A percentile compares a stretch with the other conserved stretches of the same genome.
These are phyloP conservation scores for Brenthis hecate DNA, from an alignment of 2,888 invertebrate genomes.

Conservation along the genomic window DNA sequence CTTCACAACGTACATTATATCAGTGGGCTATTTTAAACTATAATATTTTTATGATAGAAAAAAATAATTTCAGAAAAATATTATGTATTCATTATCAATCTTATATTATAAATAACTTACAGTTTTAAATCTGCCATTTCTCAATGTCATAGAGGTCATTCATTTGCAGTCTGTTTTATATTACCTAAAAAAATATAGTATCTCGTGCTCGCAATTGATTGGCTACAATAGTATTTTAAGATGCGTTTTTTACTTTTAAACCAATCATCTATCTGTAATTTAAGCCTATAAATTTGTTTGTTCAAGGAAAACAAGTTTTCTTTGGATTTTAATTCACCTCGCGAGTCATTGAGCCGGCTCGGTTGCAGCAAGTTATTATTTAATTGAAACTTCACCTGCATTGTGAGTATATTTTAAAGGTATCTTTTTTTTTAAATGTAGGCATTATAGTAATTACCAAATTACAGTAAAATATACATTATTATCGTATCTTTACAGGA, in stretches of 20 bases:
- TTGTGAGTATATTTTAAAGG: constrained; percentile 7
- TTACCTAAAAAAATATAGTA: neutral
- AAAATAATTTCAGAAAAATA: neutral
- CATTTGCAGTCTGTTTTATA: constrained; percentile 38
- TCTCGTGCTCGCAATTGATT: constrained; percentile 32
- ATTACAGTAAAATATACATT: neutral
- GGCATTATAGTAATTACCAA: neutral
- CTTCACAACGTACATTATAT: too few relatives aligned
- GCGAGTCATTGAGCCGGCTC: constrained; percentile 9
- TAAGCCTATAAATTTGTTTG: neutral
- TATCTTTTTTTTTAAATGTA: neutral
- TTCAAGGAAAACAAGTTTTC: constrained; percentile 11
- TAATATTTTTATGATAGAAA: too few relatives aligned
- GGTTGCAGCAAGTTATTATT: neutral
- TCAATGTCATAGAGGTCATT: constrained; percentile 55
- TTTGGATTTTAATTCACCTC: constrained; percentile 14
- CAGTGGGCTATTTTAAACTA: too few relatives aligned
- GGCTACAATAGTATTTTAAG: constrained; percentile 24
- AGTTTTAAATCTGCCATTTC: constrained; percentile 19
- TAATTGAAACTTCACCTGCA: neutral
- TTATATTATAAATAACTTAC: neutral
- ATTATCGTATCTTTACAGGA: constrained; percentile 27
- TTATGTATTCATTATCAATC: neutral
- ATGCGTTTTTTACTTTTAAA: neutral
- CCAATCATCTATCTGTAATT: constrained; percentile 7